A percentile compares a stretch with the other conserved stretches of the same genome.
These are phyloP conservation scores for Melopsittacus undulatus DNA, from an alignment of 2,797 vertebrate species.

Conservation along the genomic window DNA sequence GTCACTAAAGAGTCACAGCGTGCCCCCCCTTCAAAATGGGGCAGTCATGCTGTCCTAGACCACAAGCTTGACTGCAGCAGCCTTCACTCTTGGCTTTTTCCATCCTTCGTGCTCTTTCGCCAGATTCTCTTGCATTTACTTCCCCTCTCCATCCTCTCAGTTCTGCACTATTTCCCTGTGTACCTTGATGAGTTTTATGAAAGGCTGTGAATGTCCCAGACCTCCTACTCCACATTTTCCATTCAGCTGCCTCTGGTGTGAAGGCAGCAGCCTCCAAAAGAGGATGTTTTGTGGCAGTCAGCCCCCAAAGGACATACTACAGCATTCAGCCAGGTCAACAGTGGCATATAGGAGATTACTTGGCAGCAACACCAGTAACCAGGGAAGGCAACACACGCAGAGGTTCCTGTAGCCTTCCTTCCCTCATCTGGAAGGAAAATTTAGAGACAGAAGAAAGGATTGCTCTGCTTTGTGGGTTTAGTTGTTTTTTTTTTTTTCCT, in stretches of 20 bases:
- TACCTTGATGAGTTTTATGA: background rate
- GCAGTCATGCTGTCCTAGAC: background rate
- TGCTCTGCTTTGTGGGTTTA: background rate
- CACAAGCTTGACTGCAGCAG: background rate
- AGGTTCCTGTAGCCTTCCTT: background rate
- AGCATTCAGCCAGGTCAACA: background rate
- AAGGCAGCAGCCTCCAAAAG: background rate
- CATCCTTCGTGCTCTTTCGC: background rate
- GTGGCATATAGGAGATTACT: background rate
- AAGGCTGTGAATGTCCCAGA: background rate
- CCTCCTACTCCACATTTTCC: background rate
- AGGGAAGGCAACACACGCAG: background rate
- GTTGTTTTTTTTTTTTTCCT: background rate
- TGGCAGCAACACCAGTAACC: background rate
- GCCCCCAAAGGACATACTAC: background rate
- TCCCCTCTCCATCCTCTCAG: background rate
- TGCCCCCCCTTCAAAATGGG: background rate
- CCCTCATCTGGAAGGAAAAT: background rate
- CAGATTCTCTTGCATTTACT: background rate
- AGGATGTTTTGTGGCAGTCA: background rate
- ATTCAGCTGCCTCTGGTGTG: fast-evolving
- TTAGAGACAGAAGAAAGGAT: background rate
- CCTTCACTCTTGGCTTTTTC: background rate
- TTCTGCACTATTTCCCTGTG: background rate
- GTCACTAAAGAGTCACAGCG: background rate